phyloP scores from a whole-genome alignment of 2,113 vertebrate species.

The Hippocampus barbouri region DNA sequence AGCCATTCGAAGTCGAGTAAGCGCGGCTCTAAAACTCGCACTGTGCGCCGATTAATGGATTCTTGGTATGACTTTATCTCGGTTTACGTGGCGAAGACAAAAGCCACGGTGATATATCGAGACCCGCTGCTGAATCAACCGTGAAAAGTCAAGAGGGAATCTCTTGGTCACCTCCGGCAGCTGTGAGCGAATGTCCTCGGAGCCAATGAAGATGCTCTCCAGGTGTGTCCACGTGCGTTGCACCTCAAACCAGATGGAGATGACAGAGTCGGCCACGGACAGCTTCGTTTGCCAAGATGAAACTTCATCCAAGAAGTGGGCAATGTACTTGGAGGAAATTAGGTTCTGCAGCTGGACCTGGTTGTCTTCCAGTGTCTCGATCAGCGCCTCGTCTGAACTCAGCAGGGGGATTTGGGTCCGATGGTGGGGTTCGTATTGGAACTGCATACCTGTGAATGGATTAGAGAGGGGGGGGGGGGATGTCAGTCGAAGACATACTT shows the following conservation, averaged over 20 bases:
- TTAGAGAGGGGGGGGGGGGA: not conserved
- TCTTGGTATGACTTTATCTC: slow-evolving; percentile 31
- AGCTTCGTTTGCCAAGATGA: slow-evolving; percentile 87
- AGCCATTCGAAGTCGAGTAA: slow-evolving; percentile 49
- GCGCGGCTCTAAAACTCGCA: slow-evolving; percentile 39
- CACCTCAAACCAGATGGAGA: slow-evolving; percentile 91
- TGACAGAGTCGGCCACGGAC: slow-evolving; percentile 76
- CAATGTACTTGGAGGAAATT: slow-evolving; percentile 84
- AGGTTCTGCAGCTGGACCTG: slow-evolving; percentile 96
- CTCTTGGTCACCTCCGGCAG: slow-evolving; percentile 81
- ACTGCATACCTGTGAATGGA: slow-evolving; percentile 72
- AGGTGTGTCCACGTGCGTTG: slow-evolving; percentile 89
- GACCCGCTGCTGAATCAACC: not conserved
- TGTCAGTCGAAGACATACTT: not conserved
- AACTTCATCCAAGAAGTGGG: slow-evolving; percentile 89
- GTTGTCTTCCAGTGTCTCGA: slow-evolving; percentile 91
- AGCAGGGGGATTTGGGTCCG: slow-evolving; percentile 77
- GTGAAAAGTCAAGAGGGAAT: too few relatives aligned
- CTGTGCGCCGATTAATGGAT: slow-evolving; percentile 26
- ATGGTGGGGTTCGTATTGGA: slow-evolving; percentile 82
- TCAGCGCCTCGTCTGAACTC: slow-evolving; percentile 79
- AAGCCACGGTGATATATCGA: not conserved
- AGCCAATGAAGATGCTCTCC: slow-evolving; percentile 95
- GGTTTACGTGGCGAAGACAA: slow-evolving; percentile 13
- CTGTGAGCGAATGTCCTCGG: slow-evolving; percentile 88